Evolutionary conservation across 1,140 invertebrate genomes (phyloP).

Genomic region (Dendrolimus punctatus): DNA sequence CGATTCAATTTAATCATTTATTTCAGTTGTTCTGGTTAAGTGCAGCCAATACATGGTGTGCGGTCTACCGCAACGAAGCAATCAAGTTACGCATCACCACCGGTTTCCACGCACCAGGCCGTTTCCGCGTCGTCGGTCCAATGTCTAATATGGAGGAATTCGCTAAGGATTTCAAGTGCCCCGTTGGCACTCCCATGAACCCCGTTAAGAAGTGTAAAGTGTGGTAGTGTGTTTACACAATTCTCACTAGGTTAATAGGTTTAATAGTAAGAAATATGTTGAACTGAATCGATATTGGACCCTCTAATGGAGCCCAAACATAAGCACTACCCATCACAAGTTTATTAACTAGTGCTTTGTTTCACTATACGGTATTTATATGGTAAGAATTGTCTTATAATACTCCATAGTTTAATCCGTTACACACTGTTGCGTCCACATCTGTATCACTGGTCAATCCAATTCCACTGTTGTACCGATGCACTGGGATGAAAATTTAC

Average conservation of each 20-base stretch:
- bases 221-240: constrained; percentile 73
- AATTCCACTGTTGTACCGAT: too few species aligned
- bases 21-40: constrained; percentile 78
- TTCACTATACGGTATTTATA: too few species aligned
- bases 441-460: too few species aligned
- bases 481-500: too few species aligned
- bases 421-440: too few species aligned
- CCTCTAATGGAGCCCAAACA: background rate
- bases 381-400: too few species aligned
- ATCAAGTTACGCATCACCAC: constrained; percentile 83
- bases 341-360: background rate
- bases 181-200: constrained; percentile 87
- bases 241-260: too few species aligned
- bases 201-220: constrained; percentile 89
- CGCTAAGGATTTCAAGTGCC: constrained; percentile 89
- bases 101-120: constrained; percentile 83
- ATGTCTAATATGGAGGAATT: constrained; percentile 93
- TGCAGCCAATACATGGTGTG: constrained; percentile 76
- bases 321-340: background rate
- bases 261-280: too few species aligned
- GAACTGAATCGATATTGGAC: too few species aligned
- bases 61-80: constrained; percentile 77
- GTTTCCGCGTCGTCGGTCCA: constrained; percentile 90
- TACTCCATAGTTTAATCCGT: too few species aligned
- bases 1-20: too few species aligned